Percentiles rank a stretch among this genome's conserved stretches.
These are phyloP conservation scores for Coleophora deauratella DNA, from an alignment of 2,888 invertebrate genomes.

Conservation along the genomic window DNA sequence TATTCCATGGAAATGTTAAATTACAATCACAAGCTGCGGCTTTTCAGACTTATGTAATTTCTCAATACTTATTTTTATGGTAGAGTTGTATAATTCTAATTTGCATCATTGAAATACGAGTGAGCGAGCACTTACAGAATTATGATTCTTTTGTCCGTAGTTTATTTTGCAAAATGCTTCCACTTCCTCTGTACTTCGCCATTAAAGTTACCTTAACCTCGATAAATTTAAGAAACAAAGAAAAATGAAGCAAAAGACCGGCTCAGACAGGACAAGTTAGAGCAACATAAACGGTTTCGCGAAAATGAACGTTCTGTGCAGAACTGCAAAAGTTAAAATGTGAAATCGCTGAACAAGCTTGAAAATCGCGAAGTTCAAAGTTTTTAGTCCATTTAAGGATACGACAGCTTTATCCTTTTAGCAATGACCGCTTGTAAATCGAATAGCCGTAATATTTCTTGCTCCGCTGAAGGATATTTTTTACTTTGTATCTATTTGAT, in stretches of 20 bases:
- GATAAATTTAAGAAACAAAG: constrained; percentile 35
- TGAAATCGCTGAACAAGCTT: too few species aligned
- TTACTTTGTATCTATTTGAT: too few species aligned
- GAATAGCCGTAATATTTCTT: constrained; percentile 33
- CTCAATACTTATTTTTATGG: too few species aligned
- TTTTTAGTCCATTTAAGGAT: constrained; percentile 64
- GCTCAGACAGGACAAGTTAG: constrained; percentile 54
- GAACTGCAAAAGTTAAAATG: constrained; percentile 11
- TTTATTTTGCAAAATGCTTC: too few species aligned
- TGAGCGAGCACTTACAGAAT: too few species aligned
- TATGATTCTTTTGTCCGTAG: too few species aligned
- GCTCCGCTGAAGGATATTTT: not conserved
- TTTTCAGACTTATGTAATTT: too few species aligned
- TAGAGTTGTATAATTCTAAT: too few species aligned
- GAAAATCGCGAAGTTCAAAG: constrained; percentile 26
- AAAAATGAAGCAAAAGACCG: constrained; percentile 33
- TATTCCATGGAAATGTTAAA: too few species aligned
- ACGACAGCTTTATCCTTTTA: constrained; percentile 61
- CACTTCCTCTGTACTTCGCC: too few species aligned
- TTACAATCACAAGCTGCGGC: too few species aligned
- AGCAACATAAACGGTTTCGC: constrained; percentile 21
- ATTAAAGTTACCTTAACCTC: constrained; percentile 4
- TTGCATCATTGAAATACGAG: too few species aligned
- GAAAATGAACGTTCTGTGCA: constrained; percentile 46
- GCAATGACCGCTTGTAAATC: constrained; percentile 59